These are phyloP conservation scores for Meleagris gallopavo DNA, from an alignment of 2,113 vertebrate species.

Conservation along the genomic window DNA sequence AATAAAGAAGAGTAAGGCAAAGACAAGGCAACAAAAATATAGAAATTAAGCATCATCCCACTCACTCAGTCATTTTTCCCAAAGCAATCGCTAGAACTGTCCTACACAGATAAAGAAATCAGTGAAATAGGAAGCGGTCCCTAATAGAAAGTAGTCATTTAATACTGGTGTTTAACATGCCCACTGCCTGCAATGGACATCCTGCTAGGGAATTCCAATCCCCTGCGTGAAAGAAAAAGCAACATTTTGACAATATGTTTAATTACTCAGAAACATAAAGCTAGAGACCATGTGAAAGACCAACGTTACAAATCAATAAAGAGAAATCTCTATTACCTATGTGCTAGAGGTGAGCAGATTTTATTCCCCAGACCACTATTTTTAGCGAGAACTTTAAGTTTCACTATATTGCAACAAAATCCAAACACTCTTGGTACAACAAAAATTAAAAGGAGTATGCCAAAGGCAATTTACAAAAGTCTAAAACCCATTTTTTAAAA, in stretches of 20 bases:
- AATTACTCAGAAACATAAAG: conserved; percentile 8
- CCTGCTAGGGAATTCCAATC: conserved; percentile 58
- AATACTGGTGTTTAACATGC: conserved; percentile 73
- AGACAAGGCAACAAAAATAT: conserved; percentile 18
- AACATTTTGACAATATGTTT: conserved; percentile 29
- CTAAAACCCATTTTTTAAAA: conserved; percentile 72
- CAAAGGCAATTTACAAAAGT: conserved; percentile 62
- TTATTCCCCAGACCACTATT: conserved; percentile 21
- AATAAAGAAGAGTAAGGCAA: conserved; percentile 60
- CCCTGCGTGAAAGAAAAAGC: conserved; percentile 45
- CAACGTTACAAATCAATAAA: conserved; percentile 31
- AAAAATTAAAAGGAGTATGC: conserved; percentile 9
- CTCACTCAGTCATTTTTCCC: conserved; percentile 27
- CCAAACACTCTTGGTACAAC: conserved; percentile 15
- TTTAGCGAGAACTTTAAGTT: conserved; percentile 23
- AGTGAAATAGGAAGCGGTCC: conserved; percentile 48
- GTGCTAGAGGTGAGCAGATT: neutral
- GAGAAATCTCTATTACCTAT: neutral
- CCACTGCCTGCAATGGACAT: conserved; percentile 74
- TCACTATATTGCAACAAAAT: neutral
- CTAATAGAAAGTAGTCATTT: conserved; percentile 17
- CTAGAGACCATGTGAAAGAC: conserved; percentile 33
- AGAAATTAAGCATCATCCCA: conserved; percentile 16
- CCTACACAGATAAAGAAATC: conserved; percentile 28
- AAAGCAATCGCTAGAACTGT: conserved; percentile 47